These are phyloP conservation scores for Horisme vitalbata DNA, from an alignment of 2,888 invertebrate genomes.

Conservation along the genomic window DNA sequence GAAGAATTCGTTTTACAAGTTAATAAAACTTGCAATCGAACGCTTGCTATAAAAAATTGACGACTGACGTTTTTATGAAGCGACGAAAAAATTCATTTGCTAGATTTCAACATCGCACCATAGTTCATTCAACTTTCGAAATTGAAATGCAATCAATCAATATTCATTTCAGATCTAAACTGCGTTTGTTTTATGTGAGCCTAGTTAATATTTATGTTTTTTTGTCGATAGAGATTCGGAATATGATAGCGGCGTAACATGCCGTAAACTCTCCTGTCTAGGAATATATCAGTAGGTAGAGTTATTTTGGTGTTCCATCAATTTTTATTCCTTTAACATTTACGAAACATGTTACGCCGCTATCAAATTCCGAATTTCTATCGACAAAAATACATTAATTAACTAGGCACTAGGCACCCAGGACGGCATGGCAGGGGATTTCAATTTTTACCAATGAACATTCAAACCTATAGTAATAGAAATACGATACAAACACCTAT, in stretches of 20 bases:
- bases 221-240: slow-evolving; percentile 39
- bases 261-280: too few relatives aligned
- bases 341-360: too few relatives aligned
- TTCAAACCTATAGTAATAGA: too few relatives aligned
- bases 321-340: too few relatives aligned
- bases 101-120: slow-evolving; percentile 27
- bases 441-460: too few relatives aligned
- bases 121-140: slow-evolving; percentile 33
- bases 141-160: slow-evolving; percentile 41
- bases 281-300: too few relatives aligned
- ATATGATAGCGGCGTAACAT: slow-evolving; percentile 30
- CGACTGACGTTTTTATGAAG: slow-evolving; percentile 35
- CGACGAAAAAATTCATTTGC: slow-evolving; percentile 26
- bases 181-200: slow-evolving; percentile 36
- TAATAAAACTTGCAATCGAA: slow-evolving; percentile 25
- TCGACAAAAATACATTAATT: too few relatives aligned
- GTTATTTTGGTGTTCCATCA: too few relatives aligned
- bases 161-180: slow-evolving; percentile 40
- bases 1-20: slow-evolving; percentile 26
- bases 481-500: too few relatives aligned
- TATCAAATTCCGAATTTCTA: too few relatives aligned
- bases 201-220: slow-evolving; percentile 42
- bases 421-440: too few relatives aligned
- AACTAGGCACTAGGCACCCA: too few relatives aligned
- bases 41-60: slow-evolving; percentile 23